A percentile compares a stretch with the other conserved stretches of the same genome.
Conservation (phyloP, 2,888 invertebrate genomes). For the Bellardia bayeri region DNA sequence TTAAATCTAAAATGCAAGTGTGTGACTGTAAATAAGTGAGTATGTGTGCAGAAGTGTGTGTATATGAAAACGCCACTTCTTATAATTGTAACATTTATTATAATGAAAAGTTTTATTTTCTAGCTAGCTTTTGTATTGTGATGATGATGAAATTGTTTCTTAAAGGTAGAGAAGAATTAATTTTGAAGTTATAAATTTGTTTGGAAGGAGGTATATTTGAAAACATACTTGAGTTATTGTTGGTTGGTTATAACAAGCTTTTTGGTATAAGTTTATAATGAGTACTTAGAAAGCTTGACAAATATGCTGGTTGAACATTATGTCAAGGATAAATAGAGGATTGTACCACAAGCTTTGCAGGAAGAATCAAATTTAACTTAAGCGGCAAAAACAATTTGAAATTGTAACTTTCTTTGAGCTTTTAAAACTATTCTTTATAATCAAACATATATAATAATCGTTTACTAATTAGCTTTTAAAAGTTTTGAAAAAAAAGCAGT, state of each 20-base stretch:
- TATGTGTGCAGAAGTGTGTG: background rate
- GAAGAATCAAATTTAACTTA: too few species aligned
- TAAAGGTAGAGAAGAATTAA: constrained; percentile 48
- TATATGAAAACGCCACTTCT: constrained; percentile 51
- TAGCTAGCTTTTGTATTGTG: background rate
- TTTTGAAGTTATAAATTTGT: constrained; percentile 43
- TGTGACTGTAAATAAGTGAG: constrained; percentile 38
- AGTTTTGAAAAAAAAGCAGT: background rate
- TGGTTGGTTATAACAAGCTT: constrained; percentile 11
- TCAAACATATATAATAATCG: too few species aligned
- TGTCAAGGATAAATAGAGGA: background rate
- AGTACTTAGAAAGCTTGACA: background rate
- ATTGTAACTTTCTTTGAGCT: too few species aligned
- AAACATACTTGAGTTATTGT: constrained; percentile 49
- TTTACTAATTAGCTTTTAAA: too few species aligned
- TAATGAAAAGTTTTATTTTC: constrained; percentile 52
- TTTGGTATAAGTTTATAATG: constrained; percentile 5
- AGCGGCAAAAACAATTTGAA: too few species aligned
- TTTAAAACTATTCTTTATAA: too few species aligned
- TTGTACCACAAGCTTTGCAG: too few species aligned
- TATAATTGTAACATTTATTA: constrained; percentile 63
- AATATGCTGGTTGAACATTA: background rate
- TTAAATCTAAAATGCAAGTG: constrained; percentile 53
- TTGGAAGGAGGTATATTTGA: constrained; percentile 5
- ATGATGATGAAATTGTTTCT: constrained; percentile 31